Conservation (phyloP, 2,888 invertebrate species). For the Drosophila dives region DNA sequence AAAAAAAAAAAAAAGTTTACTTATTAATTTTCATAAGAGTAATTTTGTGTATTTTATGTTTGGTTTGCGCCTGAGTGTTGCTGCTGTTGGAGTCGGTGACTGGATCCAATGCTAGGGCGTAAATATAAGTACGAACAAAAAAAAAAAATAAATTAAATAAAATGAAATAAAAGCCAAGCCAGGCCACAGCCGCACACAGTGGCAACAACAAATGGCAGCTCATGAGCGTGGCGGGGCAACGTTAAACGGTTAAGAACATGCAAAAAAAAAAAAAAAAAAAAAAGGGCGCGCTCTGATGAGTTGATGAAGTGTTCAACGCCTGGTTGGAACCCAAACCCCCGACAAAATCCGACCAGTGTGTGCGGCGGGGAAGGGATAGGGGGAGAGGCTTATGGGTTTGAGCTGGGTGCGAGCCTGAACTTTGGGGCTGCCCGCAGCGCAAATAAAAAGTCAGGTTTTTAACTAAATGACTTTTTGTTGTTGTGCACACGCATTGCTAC, state of each 20-base stretch:
- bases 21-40: conserved; percentile 84
- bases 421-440: conserved; percentile 71
- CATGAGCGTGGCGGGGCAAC: conserved; percentile 59
- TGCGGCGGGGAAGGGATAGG: neutral
- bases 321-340: conserved; percentile 53
- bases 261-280: conserved; percentile 37
- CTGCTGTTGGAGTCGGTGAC: conserved; percentile 8
- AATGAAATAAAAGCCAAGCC: conserved; percentile 26
- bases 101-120: conserved; percentile 30
- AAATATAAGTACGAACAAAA: conserved; percentile 32
- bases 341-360: neutral
- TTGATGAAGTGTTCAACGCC: conserved; percentile 80
- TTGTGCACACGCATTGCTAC: conserved; percentile 80
- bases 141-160: conserved; percentile 9
- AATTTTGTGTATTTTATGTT: conserved; percentile 82
- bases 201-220: conserved; percentile 66
- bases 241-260: conserved; percentile 79
- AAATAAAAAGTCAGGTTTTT: conserved; percentile 82
- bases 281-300: conserved; percentile 80
- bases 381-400: conserved; percentile 11
- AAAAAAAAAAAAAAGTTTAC: conserved; percentile 73
- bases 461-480: conserved; percentile 82
- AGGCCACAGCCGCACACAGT: conserved; percentile 34
- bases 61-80: conserved; percentile 39
- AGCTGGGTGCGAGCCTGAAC: conserved; percentile 38